Evolutionary conservation across 2,888 invertebrate genomes (phyloP), one percentile per base, ranked within the genome.

Genomic region (Meteorus cinctellus): DNA sequence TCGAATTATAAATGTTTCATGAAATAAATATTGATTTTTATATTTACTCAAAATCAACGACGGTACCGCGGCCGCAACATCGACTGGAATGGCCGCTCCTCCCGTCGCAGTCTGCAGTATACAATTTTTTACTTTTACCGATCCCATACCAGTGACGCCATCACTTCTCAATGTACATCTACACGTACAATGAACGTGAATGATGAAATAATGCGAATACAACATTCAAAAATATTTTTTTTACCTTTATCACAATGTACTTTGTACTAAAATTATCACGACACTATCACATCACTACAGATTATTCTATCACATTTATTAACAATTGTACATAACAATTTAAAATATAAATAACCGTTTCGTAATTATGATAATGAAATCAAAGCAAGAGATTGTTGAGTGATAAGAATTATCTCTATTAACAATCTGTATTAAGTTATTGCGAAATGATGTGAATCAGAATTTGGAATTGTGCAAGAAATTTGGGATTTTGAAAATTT

Each of bases 11-110:
- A 63, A n/a, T 60, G 29, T 31, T n/a, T 29, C 4, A 34, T 63
- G 34, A 63, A 16, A 16, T 24, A 31, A 63, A n/a, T 48, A 55
- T 55, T 19, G 55, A 48, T 48, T n/a, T 48, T 48, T 2, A 48
- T 48, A 48, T 48, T 48, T n/a, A 48, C 48, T 48, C 4, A 48
- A 16, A n/a, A 48, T 48, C n/a, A 48, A 48, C 48, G 59, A 55
- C 72, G 45, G 48, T 69, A 27, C 73, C 73, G 70, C 74, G 77
- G 68, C 76, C 78, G 79, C 45, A 65, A 73, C 76, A 76, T 78
- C 72, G 66, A 78, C 77, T 78, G 80, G 76, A 80, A 81, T 81
- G 81, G 81, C 81, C 75, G 78, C 80, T 78, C 55, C 12, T 41
- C 41, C 12, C 8, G 12, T 41, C 41, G 55, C 4, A 19, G n/a